Conservation (phyloP, 2,888 invertebrate genomes). For the Melolontha melolontha region DNA sequence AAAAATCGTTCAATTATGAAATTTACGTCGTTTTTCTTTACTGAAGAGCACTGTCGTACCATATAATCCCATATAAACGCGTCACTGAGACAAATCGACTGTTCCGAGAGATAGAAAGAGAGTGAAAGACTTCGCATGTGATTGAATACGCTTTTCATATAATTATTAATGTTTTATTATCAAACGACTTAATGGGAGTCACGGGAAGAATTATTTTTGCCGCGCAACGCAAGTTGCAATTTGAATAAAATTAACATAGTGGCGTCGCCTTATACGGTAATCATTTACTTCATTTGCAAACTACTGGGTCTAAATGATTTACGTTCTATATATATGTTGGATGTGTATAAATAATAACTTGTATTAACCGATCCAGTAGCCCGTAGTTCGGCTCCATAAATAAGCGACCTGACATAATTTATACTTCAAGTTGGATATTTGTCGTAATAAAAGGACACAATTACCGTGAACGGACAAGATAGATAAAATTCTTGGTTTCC, state of each 20-base stretch:
- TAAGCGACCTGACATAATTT: constrained; percentile 29
- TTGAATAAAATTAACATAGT: constrained; percentile 45
- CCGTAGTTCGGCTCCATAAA: constrained; percentile 18
- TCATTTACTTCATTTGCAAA: constrained; percentile 43
- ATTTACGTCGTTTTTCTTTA: constrained; percentile 16
- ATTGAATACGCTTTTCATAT: constrained; percentile 25
- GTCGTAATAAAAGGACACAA: constrained; percentile 12
- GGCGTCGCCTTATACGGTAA: constrained; percentile 42
- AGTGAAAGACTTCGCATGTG: constrained; percentile 4
- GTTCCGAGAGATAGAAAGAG: too few species aligned
- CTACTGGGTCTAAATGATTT: constrained; percentile 44
- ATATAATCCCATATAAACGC: neutral
- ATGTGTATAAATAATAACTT: constrained; percentile 38
- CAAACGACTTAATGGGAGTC: constrained; percentile 37
- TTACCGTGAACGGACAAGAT: neutral
- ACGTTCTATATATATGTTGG: constrained; percentile 30
- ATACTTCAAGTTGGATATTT: constrained; percentile 9
- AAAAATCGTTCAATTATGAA: constrained; percentile 29
- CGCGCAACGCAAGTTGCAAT: constrained; percentile 16
- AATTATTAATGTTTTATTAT: constrained; percentile 42
- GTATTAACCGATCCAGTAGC: constrained; percentile 23
- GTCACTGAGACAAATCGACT: constrained; percentile 6
- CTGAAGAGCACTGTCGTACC: neutral
- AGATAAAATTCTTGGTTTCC: too few species aligned
- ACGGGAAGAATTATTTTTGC: constrained; percentile 26